A percentile compares a stretch with the other conserved stretches of the same genome.
These are phyloP conservation scores for Acleris literana DNA, from an alignment of 2,888 invertebrate species.

Conservation along the genomic window DNA sequence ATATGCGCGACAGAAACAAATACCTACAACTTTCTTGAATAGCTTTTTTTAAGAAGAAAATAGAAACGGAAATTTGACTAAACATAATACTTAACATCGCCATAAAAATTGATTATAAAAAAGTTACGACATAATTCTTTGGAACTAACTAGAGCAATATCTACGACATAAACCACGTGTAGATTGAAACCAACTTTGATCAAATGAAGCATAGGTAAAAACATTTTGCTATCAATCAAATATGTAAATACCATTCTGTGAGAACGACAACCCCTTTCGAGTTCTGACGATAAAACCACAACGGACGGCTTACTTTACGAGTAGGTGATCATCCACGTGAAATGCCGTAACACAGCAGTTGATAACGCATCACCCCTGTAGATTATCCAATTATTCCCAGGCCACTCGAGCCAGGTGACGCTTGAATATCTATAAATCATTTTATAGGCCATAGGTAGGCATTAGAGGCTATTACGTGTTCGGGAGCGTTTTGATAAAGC, in stretches of 20 bases:
- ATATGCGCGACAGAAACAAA: too few species aligned
- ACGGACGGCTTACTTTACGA: slow-evolving; percentile 7
- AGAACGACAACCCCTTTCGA: slow-evolving; percentile 21
- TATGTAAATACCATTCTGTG: slow-evolving; percentile 25
- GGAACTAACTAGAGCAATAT: too few species aligned
- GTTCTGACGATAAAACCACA: slow-evolving; percentile 15
- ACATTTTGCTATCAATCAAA: not conserved
- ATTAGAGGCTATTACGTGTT: slow-evolving; percentile 23
- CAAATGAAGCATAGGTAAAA: not conserved
- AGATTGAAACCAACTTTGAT: too few species aligned
- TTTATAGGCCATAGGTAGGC: slow-evolving; percentile 17
- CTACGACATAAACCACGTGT: too few species aligned
- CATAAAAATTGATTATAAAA: too few species aligned
- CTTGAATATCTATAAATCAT: slow-evolving; percentile 36
- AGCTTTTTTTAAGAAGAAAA: too few species aligned
- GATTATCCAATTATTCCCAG: slow-evolving; percentile 54
- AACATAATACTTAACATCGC: too few species aligned
- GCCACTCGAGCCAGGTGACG: slow-evolving; percentile 54
- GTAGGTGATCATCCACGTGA: slow-evolving; percentile 13
- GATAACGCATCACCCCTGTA: slow-evolving; percentile 44
- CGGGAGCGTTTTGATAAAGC: slow-evolving; percentile 49
- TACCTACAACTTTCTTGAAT: too few species aligned
- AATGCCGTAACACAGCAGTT: slow-evolving; percentile 24
- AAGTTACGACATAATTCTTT: too few species aligned
- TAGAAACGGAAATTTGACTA: too few species aligned